Evolutionary conservation across 2,888 invertebrate genomes (phyloP).

Genomic region (Drosophila emarginata): DNA sequence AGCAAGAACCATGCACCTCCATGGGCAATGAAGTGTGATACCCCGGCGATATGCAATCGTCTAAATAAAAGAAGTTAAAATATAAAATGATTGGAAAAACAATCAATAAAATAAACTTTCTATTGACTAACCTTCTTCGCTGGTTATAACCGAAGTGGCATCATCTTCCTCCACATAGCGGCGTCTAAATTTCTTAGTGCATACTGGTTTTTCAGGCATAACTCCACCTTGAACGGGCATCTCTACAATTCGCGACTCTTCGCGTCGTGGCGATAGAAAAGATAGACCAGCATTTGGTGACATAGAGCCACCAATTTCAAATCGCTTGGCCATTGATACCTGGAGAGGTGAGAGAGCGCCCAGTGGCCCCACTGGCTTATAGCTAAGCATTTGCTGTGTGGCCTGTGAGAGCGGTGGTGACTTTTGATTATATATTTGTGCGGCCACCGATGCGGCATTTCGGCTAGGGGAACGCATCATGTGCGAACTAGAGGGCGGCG

Average conservation of each 20-base stretch:
- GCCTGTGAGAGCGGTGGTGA: constrained; percentile 79
- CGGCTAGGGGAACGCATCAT: constrained; percentile 80
- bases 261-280: constrained; percentile 81
- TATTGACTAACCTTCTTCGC: constrained; percentile 80
- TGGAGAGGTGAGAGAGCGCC: constrained; percentile 81
- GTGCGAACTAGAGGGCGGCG: constrained; percentile 74
- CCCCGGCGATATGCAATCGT: constrained; percentile 83
- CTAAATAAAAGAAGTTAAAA: constrained; percentile 47
- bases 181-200: constrained; percentile 81
- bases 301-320: constrained; percentile 80
- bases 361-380: constrained; percentile 79
- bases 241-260: constrained; percentile 80
- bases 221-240: constrained; percentile 78
- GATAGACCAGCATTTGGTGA: constrained; percentile 79
- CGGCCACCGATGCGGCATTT: constrained; percentile 57
- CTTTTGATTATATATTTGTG: constrained; percentile 72
- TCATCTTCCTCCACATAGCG: constrained; percentile 83
- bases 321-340: constrained; percentile 80
- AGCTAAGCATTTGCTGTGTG: constrained; percentile 80
- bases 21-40: constrained; percentile 82
- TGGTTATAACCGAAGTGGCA: constrained; percentile 82
- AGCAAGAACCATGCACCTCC: constrained; percentile 82
- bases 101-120: not conserved
- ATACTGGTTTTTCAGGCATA: constrained; percentile 80
- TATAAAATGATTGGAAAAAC: not conserved